phyloP scores from a whole-genome alignment of 1,140 invertebrate species.

The Drosophila malerkotliana region DNA sequence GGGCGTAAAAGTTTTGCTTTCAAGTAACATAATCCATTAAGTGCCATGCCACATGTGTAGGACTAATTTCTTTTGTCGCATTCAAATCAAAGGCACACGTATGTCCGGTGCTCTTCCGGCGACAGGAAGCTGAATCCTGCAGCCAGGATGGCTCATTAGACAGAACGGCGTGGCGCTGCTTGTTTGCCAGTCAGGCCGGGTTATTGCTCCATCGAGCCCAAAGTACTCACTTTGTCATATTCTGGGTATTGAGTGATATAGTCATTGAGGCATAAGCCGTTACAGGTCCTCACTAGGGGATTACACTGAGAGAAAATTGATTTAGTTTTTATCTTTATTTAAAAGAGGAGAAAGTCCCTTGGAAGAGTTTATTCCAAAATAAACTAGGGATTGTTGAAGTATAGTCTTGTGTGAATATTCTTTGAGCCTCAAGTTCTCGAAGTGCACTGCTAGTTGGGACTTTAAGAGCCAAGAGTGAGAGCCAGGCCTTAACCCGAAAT shows the following conservation, averaged over 20 bases:
- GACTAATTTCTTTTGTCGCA: slow-evolving; percentile 51
- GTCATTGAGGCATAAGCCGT: slow-evolving; percentile 46
- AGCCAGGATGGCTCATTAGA: slow-evolving; percentile 60
- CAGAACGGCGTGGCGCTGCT: slow-evolving; percentile 9
- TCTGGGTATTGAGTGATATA: slow-evolving; percentile 55
- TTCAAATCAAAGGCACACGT: slow-evolving; percentile 63
- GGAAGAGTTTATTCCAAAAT: too few relatives aligned
- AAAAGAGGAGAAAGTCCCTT: not conserved
- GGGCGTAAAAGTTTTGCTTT: slow-evolving; percentile 22
- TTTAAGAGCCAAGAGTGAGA: slow-evolving; percentile 1
- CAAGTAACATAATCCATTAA: slow-evolving; percentile 22
- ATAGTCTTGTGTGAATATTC: not conserved
- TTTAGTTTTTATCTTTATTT: too few relatives aligned
- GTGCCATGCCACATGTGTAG: not conserved
- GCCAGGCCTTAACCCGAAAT: slow-evolving; percentile 51
- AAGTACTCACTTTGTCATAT: slow-evolving; percentile 61
- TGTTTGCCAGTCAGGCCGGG: slow-evolving; percentile 30
- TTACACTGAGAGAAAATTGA: not conserved
- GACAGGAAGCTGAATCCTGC: slow-evolving; percentile 49
- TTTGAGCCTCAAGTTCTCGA: not conserved
- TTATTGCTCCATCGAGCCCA: slow-evolving; percentile 67
- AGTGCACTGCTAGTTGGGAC: slow-evolving; percentile 12
- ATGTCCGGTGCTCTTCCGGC: slow-evolving; percentile 59
- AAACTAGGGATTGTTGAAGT: not conserved
- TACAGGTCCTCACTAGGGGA: not conserved